Evolutionary conservation across 2,888 invertebrate genomes (phyloP), one percentile per base, ranked within the genome.

Genomic region (Ctenicera cuprea): DNA sequence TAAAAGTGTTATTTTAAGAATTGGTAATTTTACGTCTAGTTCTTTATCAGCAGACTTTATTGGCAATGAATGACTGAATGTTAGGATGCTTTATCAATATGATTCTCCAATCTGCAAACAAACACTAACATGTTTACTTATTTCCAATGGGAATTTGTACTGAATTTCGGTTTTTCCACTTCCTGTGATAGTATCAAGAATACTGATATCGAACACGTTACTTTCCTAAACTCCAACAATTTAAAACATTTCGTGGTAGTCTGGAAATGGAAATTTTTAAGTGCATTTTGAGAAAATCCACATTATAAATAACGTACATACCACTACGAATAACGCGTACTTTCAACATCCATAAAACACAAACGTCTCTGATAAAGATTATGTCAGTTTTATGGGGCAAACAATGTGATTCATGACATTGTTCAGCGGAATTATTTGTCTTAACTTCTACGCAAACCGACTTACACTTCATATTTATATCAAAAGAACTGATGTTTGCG

Each of bases 321-420:
- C 20, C 3, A 16, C 20, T 59, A 12, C 38, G n/a, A 59, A 59
- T 59, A 59, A 38, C 59, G 33, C 33, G 33, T 48, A 64, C 8
- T 33, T 62, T 64, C 33, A 26, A 50, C 50, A 50, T 20, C 64
- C 20, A 48, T 64, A 64, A 64, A 64, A 48, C 33, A 64, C 52
- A 37, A 62, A 62, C 20, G 62, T 62, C 45, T 43, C 18, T n/a
- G 62, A 62, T 62, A 62, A 62, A 62, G 62, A 62, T 62, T 41
- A 62, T 62, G 45, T 62, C 62, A 62, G 62, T 62, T 62, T 62
- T 71, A 64, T 64, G 54, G 63, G 45, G 64, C 64, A 71, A 71
- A 71, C 57, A 71, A 18, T 30, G 33, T 73, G 73, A 73, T 73
- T 73, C 68, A 73, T 57, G 50, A 48, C 67, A 67, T 72, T 72